These are phyloP conservation scores for Cavia aperea DNA, from an alignment of 2,113 vertebrate genomes.

Conservation along the genomic window DNA sequence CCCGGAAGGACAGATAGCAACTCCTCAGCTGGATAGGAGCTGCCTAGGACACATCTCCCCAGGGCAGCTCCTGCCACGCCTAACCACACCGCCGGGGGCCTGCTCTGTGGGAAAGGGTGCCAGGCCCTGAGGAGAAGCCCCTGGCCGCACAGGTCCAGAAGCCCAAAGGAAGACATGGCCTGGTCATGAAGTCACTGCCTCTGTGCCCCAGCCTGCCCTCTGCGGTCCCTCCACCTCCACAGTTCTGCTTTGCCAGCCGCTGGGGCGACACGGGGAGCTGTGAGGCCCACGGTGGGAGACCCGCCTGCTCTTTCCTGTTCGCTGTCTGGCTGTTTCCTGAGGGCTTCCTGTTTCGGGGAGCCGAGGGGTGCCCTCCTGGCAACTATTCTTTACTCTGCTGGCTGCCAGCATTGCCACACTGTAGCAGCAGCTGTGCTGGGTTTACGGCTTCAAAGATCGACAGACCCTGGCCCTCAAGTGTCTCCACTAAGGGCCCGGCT, in stretches of 20 bases:
- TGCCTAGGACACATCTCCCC: background rate
- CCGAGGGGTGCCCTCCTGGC: background rate
- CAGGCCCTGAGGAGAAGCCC: background rate
- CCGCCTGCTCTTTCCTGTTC: constrained; percentile 43
- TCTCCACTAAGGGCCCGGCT: background rate
- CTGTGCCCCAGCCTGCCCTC: background rate
- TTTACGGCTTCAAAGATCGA: background rate
- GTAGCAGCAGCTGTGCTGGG: background rate
- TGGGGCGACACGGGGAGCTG: background rate
- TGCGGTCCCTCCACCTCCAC: rapidly evolving
- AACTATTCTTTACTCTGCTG: background rate
- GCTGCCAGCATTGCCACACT: background rate
- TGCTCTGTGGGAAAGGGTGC: background rate
- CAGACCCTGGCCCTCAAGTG: rapidly evolving
- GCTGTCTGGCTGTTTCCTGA: constrained; percentile 30
- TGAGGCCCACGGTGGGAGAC: background rate
- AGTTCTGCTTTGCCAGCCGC: rapidly evolving
- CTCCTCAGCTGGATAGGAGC: background rate
- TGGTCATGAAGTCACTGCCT: background rate
- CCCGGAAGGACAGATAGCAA: background rate
- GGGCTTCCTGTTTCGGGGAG: constrained; percentile 49
- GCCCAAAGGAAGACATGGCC: background rate
- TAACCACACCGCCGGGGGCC: background rate
- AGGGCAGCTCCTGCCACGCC: background rate
- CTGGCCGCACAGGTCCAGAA: background rate